phyloP scores from a whole-genome alignment of 1,140 invertebrate species.

The Tetramorium simillimum region DNA sequence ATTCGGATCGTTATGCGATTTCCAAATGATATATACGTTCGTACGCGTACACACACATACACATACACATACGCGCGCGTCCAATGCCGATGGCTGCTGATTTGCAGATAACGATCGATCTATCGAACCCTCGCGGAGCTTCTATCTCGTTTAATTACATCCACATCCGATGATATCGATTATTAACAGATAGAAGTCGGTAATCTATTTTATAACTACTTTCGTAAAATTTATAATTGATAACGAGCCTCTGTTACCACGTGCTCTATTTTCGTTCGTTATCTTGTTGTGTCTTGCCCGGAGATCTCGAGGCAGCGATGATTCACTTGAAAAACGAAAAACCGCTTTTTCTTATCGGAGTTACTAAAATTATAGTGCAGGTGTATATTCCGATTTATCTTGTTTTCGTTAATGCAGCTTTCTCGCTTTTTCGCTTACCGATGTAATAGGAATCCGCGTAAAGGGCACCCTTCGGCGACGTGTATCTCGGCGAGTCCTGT shows the following conservation, averaged over 20 bases:
- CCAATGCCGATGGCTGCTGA: background rate
- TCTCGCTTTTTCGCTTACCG: constrained; percentile 77
- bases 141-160: constrained; percentile 50
- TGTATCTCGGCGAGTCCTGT: constrained; percentile 94
- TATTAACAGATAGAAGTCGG: constrained; percentile 52
- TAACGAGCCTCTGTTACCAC: constrained; percentile 18
- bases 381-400: background rate
- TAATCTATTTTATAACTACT: constrained; percentile 36
- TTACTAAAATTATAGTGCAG: background rate
- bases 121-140: constrained; percentile 13
- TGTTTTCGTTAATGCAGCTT: background rate
- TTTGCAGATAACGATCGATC: constrained; percentile 60
- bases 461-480: constrained; percentile 91
- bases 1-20: constrained; percentile 73
- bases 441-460: constrained; percentile 85
- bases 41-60: background rate
- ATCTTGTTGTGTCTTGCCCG: background rate
- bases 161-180: constrained; percentile 47
- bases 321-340: background rate
- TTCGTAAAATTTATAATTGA: constrained; percentile 39
- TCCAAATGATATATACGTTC: constrained; percentile 59
- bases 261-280: constrained; percentile 1
- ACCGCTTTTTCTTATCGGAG: background rate
- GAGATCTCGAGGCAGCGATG: background rate
- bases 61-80: too few relatives aligned